Evolutionary conservation across 2,888 invertebrate species (phyloP), one percentile per base, ranked within the genome.

Genomic region (Xylota sylvarum): DNA sequence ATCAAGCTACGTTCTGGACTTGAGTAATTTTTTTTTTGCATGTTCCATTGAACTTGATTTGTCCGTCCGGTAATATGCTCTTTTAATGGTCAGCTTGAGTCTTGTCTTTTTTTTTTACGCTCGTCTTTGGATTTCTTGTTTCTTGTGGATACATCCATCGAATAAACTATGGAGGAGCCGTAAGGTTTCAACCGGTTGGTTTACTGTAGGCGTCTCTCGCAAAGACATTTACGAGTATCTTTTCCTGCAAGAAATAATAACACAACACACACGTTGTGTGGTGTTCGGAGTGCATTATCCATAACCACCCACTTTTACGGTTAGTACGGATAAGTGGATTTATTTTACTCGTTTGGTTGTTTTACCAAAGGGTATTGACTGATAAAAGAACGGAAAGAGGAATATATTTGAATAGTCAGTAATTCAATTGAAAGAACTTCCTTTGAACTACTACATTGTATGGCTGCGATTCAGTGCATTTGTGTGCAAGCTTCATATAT

Each of bases 21-120:
- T 64, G 30, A 17, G n/a, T 62, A 48, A 23, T 55, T 62, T 48
- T 32, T 69, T 46, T 58, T 58, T 4, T 17, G 48, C 73, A 62
- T 67, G 60, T 84, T 79, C 73, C 80, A 80, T 84, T 84, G 84
- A 84, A 84, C 84, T 84, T 84, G 84, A 84, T 84, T 73, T 27
- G 46, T 55, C 72, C 19, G 46, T 64, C 65, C 60, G 62, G 60
- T 55, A 46, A 74, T 65, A 65, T 73, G 64, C 48, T 64, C 48
- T 70, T 56, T 78, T 40, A 65, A 78, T 70, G 78, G 64, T 35
- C 82, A 48, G 27, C 50, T 70, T 48, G 69, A 14, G 72, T 40
- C 37, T 64, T 55, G 52, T 43, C 46, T 19, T 32, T 32, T 23
- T 23, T 23, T 23, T 23, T 23, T 3, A 3, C 23, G 27, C 48